Percentiles rank a stretch among this genome's conserved stretches.
phyloP scores from a whole-genome alignment of 2,113 vertebrate genomes.

The Jacana jacana region DNA sequence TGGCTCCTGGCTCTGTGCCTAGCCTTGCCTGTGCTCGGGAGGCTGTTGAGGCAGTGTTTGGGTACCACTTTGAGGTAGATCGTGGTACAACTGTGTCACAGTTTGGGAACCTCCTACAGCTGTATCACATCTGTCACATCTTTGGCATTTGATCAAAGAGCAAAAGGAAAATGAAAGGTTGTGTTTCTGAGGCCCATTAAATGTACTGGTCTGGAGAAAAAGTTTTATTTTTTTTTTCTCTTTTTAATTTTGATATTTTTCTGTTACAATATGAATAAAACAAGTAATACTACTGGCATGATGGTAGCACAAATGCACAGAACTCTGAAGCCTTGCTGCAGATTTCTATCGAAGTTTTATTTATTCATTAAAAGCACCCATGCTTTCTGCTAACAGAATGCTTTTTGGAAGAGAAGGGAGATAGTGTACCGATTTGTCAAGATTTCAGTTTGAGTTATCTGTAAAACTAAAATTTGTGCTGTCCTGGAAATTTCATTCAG shows the following conservation, averaged over 20 bases:
- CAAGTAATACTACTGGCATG: neutral
- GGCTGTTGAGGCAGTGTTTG: constrained; percentile 4
- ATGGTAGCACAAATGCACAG: neutral
- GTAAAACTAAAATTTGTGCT: neutral
- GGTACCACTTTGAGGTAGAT: constrained; percentile 30
- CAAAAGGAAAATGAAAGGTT: neutral
- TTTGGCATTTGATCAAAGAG: neutral
- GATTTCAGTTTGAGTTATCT: neutral
- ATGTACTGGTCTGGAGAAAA: neutral
- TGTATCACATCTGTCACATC: neutral
- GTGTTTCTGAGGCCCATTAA: neutral
- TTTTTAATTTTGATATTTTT: neutral
- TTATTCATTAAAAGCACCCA: neutral
- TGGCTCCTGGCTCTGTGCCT: neutral
- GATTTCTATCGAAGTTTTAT: neutral
- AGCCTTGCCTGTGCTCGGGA: neutral
- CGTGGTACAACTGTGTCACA: neutral
- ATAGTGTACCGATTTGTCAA: neutral
- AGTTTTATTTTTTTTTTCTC: neutral
- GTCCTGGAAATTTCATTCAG: neutral
- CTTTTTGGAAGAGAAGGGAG: neutral
- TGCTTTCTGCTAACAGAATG: neutral
- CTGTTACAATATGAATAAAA: neutral
- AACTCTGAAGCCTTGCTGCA: neutral
- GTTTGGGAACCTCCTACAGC: neutral